Base-by-base conservation (phyloP, 2,113 vertebrate genomes). In the Zosterops borbonicus region DNA sequence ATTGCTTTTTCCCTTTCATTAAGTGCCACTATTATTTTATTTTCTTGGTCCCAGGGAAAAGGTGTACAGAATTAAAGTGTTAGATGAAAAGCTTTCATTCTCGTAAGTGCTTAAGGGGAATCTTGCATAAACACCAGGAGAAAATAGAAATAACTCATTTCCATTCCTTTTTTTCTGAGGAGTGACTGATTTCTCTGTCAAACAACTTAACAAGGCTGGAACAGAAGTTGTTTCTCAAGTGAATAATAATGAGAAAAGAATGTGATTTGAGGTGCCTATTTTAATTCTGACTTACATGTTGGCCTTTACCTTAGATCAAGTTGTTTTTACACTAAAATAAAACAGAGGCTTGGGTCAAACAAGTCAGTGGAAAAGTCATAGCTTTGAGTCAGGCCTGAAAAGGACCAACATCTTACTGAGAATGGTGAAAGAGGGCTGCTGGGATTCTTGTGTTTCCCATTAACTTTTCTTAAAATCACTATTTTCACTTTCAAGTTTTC, bases 81-180 rank as follows among this genome's bases (percentile, higher is more conserved):
- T 94, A 93, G 85, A 91, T 88, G 55, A 94, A 93, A 96, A 95
- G 87, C 63, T 96, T 95, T 95, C 79, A 75, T 94, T 96, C 93
- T 71, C 17, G 13, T 83, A 83, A 90, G 52, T 71, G 90, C 85
- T 95, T 96, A 88, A 95, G 82, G 83, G 82, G 47, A 95, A 93
- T 60, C 52, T 90, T 80, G 50, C 56, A 81, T 64, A 94, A 96
- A 86, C 68, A 93, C 64, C 41, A 42, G 23, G 42, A 93, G 75
- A 93, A 96, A 97, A 93, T 52, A 93, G 87, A 90, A 94, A 95
- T 88, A 95, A 88, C 44, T 95, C 24, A 92, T 94, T 96, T 97
- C 78, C 84, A 88, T 95, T 90, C 64, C 60, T 93, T 95, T 94
- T 55, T 58, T 94, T 95, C 85, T 81, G 52, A 82, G 33, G 29